Evolutionary conservation across 2,888 invertebrate genomes (phyloP), one percentile per base, ranked within the genome.

Genomic region (Autographa pulchrina): DNA sequence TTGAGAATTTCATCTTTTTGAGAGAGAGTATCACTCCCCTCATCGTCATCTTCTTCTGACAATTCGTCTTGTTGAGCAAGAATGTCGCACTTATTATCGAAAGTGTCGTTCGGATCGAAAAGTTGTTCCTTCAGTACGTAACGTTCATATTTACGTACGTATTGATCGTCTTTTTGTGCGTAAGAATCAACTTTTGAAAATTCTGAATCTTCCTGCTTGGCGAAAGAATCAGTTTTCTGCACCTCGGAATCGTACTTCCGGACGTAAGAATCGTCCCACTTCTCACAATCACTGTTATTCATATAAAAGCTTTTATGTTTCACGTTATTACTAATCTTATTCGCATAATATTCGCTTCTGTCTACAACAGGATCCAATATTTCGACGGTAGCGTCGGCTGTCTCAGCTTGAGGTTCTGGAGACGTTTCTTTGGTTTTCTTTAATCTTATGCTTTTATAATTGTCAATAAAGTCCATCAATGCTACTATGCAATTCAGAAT

Each of bases 391-490:
- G 63, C 35, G 14, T 14, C 35, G 8, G 14, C 20, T 54, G 2
- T 54, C 31, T 16, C 7, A n/a, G 7, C 14, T 38, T 41, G 58
- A 16, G 43, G 59, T 16, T 66, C 41, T 9, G 72, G 69, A 20
- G 31, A 60, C 25, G 63, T 60, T 32, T 70, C 69, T 18, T 56
- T 9, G 11, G 18, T 7, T 18, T 18, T 65, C 41, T 77, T n/a
- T 6, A n/a, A 6, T 48, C 48, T 74, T 20, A 68, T 67, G 8
- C 65, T 52, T 20, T 64, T 71, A 65, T 87, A 86, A 13, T 74
- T 87, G 75, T 95, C 95, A 2, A 95, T 85, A 82, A 92, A 93
- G 41, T 93, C 87, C 93, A 94, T 91, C n/a, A 95, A 85, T 4
- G 93, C 93, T 70, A 85, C 85, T 0, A 95, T 79, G 74, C 91